phyloP scores from a whole-genome alignment of 2,888 invertebrate genomes.

The Zygogramma bicolorata region DNA sequence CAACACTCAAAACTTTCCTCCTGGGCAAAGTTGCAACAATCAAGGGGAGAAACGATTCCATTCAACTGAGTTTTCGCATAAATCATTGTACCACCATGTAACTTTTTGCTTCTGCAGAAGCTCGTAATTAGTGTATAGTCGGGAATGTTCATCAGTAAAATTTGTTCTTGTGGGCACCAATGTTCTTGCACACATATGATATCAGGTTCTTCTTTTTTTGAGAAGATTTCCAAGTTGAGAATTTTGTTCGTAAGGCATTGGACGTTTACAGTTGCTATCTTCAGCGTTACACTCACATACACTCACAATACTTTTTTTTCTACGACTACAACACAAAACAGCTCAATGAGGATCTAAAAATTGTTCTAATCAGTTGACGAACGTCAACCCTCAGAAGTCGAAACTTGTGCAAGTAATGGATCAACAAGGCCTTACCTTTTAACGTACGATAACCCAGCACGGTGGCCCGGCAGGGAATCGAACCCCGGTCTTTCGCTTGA shows the following conservation, averaged over 20 bases:
- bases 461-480: no score
- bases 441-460: no score
- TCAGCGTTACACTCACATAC: no score
- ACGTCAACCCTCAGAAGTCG: no score
- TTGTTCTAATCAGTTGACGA: no score
- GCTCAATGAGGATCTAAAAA: no score
- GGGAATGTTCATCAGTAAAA: neutral
- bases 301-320: no score
- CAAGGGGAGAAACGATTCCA: neutral
- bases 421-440: no score
- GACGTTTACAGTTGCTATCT: neutral
- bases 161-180: neutral
- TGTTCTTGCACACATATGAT: slow-evolving; percentile 8
- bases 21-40: neutral
- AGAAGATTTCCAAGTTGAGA: neutral
- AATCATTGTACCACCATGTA: slow-evolving; percentile 9
- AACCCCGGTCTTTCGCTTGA: no score
- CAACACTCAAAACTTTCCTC: slow-evolving; percentile 2
- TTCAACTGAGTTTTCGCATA: neutral
- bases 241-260: neutral
- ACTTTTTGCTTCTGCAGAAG: neutral
- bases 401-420: no score
- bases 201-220: neutral
- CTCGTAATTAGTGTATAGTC: neutral
- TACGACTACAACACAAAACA: no score